These are phyloP conservation scores for Sesamia nonagrioides DNA, from an alignment of 1,140 invertebrate species.

Conservation along the genomic window DNA sequence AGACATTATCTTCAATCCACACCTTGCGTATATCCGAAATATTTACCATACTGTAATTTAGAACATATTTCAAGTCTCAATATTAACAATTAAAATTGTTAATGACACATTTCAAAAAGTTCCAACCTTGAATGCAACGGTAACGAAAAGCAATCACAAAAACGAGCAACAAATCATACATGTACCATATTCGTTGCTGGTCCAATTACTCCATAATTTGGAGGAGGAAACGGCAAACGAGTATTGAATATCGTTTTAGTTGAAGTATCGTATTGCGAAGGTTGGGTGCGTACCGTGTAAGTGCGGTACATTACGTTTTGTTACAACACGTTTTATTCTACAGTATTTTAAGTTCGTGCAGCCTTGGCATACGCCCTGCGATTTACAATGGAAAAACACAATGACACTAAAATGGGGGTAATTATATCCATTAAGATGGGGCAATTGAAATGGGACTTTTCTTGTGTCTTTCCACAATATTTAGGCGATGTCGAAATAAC, in stretches of 20 bases:
- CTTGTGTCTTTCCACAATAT: too few species aligned
- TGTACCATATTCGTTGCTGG: conserved; percentile 56
- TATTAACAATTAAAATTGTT: conserved; percentile 73
- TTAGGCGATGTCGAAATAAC: too few species aligned
- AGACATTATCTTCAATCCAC: neutral
- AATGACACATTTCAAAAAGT: conserved; percentile 75
- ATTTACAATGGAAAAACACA: conserved; percentile 12
- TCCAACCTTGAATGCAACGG: conserved; percentile 65
- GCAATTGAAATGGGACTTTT: neutral
- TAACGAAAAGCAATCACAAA: conserved; percentile 30
- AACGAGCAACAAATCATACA: neutral
- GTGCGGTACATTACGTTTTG: conserved; percentile 30
- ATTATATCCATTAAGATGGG: conserved; percentile 18
- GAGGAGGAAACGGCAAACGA: conserved; percentile 41
- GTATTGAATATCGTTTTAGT: conserved; percentile 52
- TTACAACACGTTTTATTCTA: neutral
- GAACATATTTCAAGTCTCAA: conserved; percentile 24
- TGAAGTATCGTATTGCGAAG: conserved; percentile 47
- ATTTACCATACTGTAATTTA: conserved; percentile 6
- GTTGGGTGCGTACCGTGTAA: conserved; percentile 49
- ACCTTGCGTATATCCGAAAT: neutral
- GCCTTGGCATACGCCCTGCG: conserved; percentile 3
- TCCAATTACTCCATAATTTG: conserved; percentile 49
- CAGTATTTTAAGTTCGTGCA: conserved; percentile 27
- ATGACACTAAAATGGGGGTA: conserved; percentile 25